Evolutionary conservation across 1,140 invertebrate species (phyloP).

Genomic region (Scaptomyza pallida): DNA sequence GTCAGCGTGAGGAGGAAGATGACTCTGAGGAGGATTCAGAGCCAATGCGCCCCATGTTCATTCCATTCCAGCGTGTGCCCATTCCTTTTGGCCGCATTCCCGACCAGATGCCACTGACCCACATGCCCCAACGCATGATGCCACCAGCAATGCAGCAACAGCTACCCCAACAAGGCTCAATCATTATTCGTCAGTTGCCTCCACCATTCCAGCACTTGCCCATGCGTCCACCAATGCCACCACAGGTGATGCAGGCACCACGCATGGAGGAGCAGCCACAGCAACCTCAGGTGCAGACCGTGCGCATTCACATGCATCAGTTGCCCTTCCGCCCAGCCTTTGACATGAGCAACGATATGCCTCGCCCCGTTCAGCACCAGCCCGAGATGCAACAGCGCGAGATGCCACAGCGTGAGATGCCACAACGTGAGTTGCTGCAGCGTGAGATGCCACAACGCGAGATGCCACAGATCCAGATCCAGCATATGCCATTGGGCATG

Average conservation of each 20-base stretch:
- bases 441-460: slow-evolving; percentile 61
- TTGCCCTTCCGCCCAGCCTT: slow-evolving; percentile 76
- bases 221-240: slow-evolving; percentile 83
- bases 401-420: slow-evolving; percentile 62
- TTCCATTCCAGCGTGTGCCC: slow-evolving; percentile 81
- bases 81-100: slow-evolving; percentile 82
- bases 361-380: slow-evolving; percentile 60
- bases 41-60: slow-evolving; percentile 79
- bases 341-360: slow-evolving; percentile 76
- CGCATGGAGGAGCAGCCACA: slow-evolving; percentile 78
- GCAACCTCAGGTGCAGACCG: slow-evolving; percentile 71
- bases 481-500: slow-evolving; percentile 79
- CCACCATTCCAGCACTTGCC: slow-evolving; percentile 83
- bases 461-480: slow-evolving; percentile 73
- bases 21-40: slow-evolving; percentile 75
- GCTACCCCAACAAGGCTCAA: slow-evolving; percentile 66
- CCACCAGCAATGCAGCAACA: slow-evolving; percentile 76
- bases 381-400: slow-evolving; percentile 56
- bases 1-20: slow-evolving; percentile 71
- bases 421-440: slow-evolving; percentile 53
- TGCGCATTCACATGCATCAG: slow-evolving; percentile 83
- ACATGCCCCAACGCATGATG: slow-evolving; percentile 84
- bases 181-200: slow-evolving; percentile 68
- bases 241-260: slow-evolving; percentile 83
- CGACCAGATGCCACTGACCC: slow-evolving; percentile 80